A percentile compares a stretch with the other conserved stretches of the same genome.
Evolutionary conservation across 2,113 vertebrate species (phyloP).

Genomic region (Pseudois nayaur): DNA sequence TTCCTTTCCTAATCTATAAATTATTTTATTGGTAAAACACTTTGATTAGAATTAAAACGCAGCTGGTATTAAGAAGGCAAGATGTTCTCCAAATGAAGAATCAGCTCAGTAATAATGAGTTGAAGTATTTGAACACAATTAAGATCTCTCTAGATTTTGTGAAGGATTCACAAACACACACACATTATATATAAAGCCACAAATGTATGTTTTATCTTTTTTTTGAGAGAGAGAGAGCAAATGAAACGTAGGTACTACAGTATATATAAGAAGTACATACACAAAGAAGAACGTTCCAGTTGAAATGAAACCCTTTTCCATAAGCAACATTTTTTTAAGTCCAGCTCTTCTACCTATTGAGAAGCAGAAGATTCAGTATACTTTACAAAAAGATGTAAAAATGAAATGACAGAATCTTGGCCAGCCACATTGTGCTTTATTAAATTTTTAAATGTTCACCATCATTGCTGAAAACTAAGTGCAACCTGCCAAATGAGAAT

Average conservation of each 20-base stretch:
- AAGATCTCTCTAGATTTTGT: background rate
- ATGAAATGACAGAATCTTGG: slow-evolving; percentile 31
- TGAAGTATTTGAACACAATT: background rate
- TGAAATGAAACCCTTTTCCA: background rate
- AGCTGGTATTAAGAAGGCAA: background rate
- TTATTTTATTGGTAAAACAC: background rate
- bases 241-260: background rate
- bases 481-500: background rate
- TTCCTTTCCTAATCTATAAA: background rate
- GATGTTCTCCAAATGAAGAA: background rate
- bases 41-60: background rate
- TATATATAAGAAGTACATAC: background rate
- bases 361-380: background rate
- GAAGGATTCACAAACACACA: background rate
- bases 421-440: background rate
- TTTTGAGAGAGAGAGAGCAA: background rate
- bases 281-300: background rate
- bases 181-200: background rate
- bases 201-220: background rate
- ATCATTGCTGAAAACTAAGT: background rate
- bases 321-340: background rate
- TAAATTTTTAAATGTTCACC: background rate
- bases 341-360: background rate
- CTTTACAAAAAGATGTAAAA: background rate
- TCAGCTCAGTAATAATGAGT: background rate